Base-by-base conservation (phyloP, 2,888 invertebrate species). In the Coleophora flavipennella region DNA sequence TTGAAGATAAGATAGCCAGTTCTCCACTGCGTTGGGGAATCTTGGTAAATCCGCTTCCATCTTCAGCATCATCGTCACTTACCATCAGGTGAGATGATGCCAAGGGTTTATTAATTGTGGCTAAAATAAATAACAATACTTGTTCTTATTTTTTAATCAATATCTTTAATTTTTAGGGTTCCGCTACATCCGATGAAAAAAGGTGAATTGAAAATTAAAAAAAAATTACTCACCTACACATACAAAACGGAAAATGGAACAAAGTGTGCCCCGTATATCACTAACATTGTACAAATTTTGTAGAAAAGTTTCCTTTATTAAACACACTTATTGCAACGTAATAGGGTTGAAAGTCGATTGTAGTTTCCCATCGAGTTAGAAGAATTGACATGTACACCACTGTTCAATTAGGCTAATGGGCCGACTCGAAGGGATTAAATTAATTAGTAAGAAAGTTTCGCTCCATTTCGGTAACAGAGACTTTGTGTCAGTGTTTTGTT, bases 361-460 rank as follows among this genome's bases (percentile, higher is more conserved):
- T 26, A 28, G 32, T 28, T 34, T 41, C 39, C 44, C 57, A 63
- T 59, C 59, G 62, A 57, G 57, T 70, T 67, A 65, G 78, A 80
- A 79, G 79, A 81, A 83, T 81, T 79, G 81, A 81, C 79, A 79
- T 79, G 80, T 80, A 81, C 80, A 79, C 78, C 80, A 70, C 81
- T 79, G 77, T 83, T 83, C 81, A 83, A 83, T 83, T 83, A 83
- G 79, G 74, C 68, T 81, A 83, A 83, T 83, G 80, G 83, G 75
- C 65, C 68, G 73, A 69, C 77, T 77, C 72, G 71, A 79, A 81
- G 79, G 81, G 81, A 83, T 83, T 80, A 78, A 78, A 80, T 83
- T 81, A 83, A 83, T 83, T 83, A 81, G 80, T 75, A 79, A 79
- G 79, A 80, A 83, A 81, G 76, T 83, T 81, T 71, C 62, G 71